These are phyloP conservation scores for Drosophila repletoides DNA, from an alignment of 1,140 invertebrate genomes.

Conservation along the genomic window DNA sequence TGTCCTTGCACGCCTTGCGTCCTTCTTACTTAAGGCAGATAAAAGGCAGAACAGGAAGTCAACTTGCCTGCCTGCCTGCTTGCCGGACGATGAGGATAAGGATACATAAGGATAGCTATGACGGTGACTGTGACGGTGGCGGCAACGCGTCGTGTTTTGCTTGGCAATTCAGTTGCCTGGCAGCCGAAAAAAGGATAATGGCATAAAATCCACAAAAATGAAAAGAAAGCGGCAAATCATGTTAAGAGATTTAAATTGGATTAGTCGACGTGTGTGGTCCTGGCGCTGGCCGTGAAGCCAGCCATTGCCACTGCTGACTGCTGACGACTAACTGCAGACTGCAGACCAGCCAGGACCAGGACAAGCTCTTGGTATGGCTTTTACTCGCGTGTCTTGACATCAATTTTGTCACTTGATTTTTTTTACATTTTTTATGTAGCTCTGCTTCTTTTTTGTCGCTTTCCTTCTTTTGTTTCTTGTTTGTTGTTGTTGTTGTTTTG, in stretches of 20 bases:
- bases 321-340: no score
- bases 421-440: conserved; percentile 26
- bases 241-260: conserved; percentile 81
- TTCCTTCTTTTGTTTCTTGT: no score
- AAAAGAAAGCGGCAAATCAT: conserved; percentile 80
- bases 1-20: conserved; percentile 44
- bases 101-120: neutral
- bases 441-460: conserved; percentile 19
- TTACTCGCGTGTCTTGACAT: conserved; percentile 70
- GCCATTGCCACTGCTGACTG: conserved; percentile 23
- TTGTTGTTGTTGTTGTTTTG: conserved; percentile 2
- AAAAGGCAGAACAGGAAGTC: conserved; percentile 65
- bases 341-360: neutral
- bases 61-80: conserved; percentile 54
- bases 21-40: conserved; percentile 42
- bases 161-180: conserved; percentile 54
- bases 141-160: conserved; percentile 31
- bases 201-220: conserved; percentile 76
- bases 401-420: conserved; percentile 71
- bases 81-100: conserved; percentile 18
- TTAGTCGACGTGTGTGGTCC: conserved; percentile 65
- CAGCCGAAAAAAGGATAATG: conserved; percentile 68
- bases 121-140: neutral
- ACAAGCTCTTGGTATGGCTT: conserved; percentile 8
- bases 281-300: conserved; percentile 56